A percentile compares a stretch with the other conserved stretches of the same genome.
phyloP scores from a whole-genome alignment of 1,140 invertebrate species.

The Drosophila triauraria region DNA sequence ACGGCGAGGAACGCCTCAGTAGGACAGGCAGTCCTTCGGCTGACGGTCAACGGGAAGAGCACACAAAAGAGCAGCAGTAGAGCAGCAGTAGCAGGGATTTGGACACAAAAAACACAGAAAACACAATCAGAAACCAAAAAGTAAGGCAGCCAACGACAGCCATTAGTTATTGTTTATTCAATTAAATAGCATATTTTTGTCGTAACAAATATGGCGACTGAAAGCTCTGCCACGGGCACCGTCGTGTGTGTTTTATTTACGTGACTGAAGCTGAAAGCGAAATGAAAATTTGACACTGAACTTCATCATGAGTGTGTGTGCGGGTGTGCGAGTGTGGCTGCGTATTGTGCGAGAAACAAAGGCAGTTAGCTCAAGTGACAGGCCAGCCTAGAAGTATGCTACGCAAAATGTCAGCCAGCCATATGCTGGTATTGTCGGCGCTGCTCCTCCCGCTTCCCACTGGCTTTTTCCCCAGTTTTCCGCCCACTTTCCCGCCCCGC shows the following conservation, averaged over 20 bases:
- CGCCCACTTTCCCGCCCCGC: not conserved
- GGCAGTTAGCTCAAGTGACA: slow-evolving; percentile 53
- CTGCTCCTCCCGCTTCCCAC: slow-evolving; percentile 11
- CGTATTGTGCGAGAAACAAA: slow-evolving; percentile 28
- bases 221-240: slow-evolving; percentile 23
- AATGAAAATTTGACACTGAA: slow-evolving; percentile 79
- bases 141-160: slow-evolving; percentile 13
- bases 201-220: slow-evolving; percentile 23
- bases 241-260: slow-evolving; percentile 42
- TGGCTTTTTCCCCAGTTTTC: slow-evolving; percentile 5
- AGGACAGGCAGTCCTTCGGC: slow-evolving; percentile 81
- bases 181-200: slow-evolving; percentile 25
- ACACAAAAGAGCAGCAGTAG: slow-evolving; percentile 54
- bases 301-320: slow-evolving; percentile 53
- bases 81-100: slow-evolving; percentile 25
- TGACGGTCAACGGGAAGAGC: slow-evolving; percentile 77
- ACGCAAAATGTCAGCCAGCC: slow-evolving; percentile 59
- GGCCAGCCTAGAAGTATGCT: slow-evolving; percentile 51
- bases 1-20: slow-evolving; percentile 59
- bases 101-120: slow-evolving; percentile 18
- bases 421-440: slow-evolving; percentile 53
- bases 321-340: slow-evolving; percentile 12
- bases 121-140: slow-evolving; percentile 22
- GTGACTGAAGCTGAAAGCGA: slow-evolving; percentile 62
- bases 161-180: slow-evolving; percentile 8